phyloP scores from a whole-genome alignment of 1,140 invertebrate species.

The Papilio dardanus region DNA sequence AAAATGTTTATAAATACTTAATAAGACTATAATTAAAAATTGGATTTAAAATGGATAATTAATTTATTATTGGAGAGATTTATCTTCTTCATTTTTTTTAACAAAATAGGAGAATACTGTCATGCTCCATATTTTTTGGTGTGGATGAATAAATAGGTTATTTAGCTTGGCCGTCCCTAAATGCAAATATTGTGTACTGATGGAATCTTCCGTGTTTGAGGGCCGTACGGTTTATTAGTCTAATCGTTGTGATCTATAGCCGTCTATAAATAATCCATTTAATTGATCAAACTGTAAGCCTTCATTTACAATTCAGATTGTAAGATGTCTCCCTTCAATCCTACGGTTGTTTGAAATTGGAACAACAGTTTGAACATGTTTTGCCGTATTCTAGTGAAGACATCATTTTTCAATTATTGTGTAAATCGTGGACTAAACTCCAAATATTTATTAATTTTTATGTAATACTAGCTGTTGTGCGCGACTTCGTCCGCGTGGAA shows the following conservation, averaged over 20 bases:
- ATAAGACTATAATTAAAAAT: background rate
- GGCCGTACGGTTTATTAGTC: background rate
- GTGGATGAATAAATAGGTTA: background rate
- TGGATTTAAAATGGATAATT: background rate
- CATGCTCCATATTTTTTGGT: too few relatives aligned
- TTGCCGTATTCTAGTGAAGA: background rate
- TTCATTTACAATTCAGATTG: slow-evolving; percentile 19
- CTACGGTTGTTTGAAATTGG: background rate
- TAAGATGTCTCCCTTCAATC: background rate
- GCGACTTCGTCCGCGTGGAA: too few relatives aligned
- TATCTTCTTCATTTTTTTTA: background rate
- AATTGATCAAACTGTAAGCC: slow-evolving; percentile 12
- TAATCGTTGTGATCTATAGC: slow-evolving; percentile 1
- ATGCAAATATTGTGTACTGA: slow-evolving; percentile 1
- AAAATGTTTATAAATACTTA: background rate
- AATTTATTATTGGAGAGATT: background rate
- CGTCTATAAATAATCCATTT: background rate
- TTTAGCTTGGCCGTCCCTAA: background rate
- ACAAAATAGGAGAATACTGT: too few relatives aligned
- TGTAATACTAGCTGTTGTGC: too few relatives aligned
- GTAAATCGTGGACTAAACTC: too few relatives aligned
- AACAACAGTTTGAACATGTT: background rate
- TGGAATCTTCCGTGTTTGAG: slow-evolving; percentile 10
- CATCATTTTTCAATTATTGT: too few relatives aligned
- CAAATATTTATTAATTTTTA: too few relatives aligned